Conservation (phyloP, 2,113 vertebrate genomes). For the Cranoglanis bouderius region DNA sequence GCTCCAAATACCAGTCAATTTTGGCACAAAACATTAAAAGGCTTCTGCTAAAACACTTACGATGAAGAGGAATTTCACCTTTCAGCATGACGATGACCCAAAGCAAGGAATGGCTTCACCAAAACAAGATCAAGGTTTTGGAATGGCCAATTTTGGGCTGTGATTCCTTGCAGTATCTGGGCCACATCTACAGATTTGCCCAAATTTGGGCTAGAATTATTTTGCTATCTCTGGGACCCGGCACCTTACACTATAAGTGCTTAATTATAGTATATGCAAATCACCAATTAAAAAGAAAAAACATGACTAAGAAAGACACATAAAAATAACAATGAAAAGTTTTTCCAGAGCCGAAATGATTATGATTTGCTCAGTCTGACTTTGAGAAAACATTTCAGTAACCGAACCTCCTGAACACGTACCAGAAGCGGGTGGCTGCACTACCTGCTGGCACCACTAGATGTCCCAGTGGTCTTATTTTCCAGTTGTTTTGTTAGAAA, state of each 20-base stretch:
- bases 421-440: not conserved
- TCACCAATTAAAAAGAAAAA: not conserved
- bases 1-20: too few relatives aligned
- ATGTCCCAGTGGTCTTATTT: slow-evolving; percentile 5
- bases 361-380: not conserved
- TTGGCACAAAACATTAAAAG: too few relatives aligned
- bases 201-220: not conserved
- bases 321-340: not conserved
- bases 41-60: too few relatives aligned
- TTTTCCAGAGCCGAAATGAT: not conserved
- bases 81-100: too few relatives aligned
- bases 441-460: not conserved
- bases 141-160: not conserved
- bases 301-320: not conserved
- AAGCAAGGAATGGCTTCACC: too few relatives aligned
- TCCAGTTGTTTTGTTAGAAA: not conserved
- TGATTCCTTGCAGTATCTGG: not conserved
- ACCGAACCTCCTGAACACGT: not conserved
- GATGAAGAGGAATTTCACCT: too few relatives aligned
- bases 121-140: too few relatives aligned
- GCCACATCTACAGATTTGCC: not conserved
- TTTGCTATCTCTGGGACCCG: not conserved
- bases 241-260: not conserved
- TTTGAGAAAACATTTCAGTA: not conserved
- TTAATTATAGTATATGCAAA: not conserved